phyloP scores from a whole-genome alignment of 2,797 vertebrate genomes.

The Picus viridis region DNA sequence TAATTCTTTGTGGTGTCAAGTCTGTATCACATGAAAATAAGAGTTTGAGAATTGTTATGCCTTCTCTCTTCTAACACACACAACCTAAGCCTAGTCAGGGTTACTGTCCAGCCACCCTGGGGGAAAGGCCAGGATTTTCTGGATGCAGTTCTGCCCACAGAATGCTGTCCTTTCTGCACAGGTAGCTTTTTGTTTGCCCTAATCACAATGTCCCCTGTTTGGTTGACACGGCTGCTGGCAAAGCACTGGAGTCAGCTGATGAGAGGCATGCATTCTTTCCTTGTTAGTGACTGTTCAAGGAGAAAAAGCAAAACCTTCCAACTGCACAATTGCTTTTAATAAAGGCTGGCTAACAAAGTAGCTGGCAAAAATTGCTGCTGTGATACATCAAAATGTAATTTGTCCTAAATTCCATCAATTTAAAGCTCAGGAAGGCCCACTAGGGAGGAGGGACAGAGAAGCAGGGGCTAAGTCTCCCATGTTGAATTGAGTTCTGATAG shows the following conservation, averaged over 20 bases:
- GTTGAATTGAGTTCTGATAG: neutral
- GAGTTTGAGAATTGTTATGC: neutral
- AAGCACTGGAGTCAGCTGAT: neutral
- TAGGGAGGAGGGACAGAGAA: too few species aligned
- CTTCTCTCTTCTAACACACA: neutral
- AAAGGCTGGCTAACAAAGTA: neutral
- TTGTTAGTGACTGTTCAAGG: neutral
- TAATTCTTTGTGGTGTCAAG: neutral
- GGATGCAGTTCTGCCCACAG: neutral
- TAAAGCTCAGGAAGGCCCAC: neutral
- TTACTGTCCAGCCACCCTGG: neutral
- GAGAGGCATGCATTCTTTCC: neutral
- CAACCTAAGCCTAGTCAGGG: neutral
- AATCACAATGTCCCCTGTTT: neutral
- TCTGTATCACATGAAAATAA: neutral
- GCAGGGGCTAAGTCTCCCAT: neutral
- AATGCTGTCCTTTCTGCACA: neutral
- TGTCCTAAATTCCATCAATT: neutral
- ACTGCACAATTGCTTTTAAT: neutral
- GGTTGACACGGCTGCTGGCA: conserved; percentile 18
- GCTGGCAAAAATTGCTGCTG: neutral
- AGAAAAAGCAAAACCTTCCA: conserved; percentile 20
- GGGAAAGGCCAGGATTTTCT: neutral
- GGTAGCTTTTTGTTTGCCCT: conserved; percentile 12
- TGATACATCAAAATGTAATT: neutral